Conservation (phyloP, 2,113 vertebrate genomes). For the Tretioscincus oriximinensis region DNA sequence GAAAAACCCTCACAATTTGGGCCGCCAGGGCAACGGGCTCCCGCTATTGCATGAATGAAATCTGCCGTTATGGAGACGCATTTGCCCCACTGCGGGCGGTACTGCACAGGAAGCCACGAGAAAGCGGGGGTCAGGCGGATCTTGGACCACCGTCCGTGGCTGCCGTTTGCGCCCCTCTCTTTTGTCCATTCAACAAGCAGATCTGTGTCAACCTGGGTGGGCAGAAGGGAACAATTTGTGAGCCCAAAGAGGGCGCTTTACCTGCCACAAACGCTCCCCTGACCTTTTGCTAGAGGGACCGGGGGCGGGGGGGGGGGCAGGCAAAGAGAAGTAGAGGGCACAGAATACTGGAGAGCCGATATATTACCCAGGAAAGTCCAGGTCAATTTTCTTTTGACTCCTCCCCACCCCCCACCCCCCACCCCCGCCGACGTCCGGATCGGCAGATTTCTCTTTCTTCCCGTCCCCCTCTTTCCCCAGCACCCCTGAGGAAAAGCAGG, state of each 20-base stretch:
- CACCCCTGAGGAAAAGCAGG: conserved; percentile 66
- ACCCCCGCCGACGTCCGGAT: background rate
- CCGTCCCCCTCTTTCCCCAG: background rate
- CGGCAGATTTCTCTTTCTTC: conserved; percentile 25
- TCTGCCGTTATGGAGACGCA: too few species aligned
- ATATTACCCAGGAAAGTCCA: background rate
- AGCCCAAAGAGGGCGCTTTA: conserved; percentile 35
- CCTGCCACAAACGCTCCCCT: conserved; percentile 49
- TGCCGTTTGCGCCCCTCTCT: conserved; percentile 35
- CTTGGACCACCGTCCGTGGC: background rate
- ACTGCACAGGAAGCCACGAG: too few species aligned
- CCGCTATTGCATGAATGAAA: background rate
- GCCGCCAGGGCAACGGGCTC: background rate
- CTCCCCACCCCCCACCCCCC: too few species aligned
- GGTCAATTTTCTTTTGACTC: conserved; percentile 39
- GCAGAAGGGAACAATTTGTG: conserved; percentile 62
- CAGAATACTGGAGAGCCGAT: too few species aligned
- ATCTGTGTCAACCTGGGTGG: conserved; percentile 71
- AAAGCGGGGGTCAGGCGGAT: background rate
- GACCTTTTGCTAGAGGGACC: conserved; percentile 53
- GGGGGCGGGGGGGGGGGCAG: background rate
- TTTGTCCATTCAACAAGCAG: conserved; percentile 57
- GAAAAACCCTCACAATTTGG: background rate
- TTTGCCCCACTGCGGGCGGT: too few species aligned
- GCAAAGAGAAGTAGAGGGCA: too few species aligned